Base-by-base conservation (phyloP, 2,888 invertebrate species). In the Drosophila acutilabella region DNA sequence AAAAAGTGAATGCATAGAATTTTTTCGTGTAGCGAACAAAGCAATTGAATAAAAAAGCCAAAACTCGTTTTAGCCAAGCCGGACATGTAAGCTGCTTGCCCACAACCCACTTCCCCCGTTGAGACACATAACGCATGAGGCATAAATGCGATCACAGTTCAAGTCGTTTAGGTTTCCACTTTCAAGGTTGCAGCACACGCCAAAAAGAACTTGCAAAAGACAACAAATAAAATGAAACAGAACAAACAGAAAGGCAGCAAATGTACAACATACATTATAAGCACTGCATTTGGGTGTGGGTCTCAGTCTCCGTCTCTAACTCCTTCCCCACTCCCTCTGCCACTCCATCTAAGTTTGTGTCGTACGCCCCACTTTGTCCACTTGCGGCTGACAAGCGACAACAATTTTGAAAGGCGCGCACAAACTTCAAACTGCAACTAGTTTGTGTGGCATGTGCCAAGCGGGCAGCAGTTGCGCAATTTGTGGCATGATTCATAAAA, bases 111-210 rank as follows among this genome's bases (percentile, higher is more conserved):
- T 4, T 36, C 36, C 36, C n/a, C 20, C 4, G 13, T 7, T n/a
- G 36, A 36, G 41, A 36, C 26, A 48, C 26, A 48, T 30, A 57
- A 52, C 64, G 77, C 81, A 80, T 58, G 67, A 58, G 68, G 60
- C 56, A 64, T 74, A 62, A 74, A 81, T 79, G 62, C 61, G 58
- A 58, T 57, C 69, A 38, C 48, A 74, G 74, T 71, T 64, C 66
- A 64, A 74, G 73, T 75, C 62, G 67, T 47, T 71, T 69, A 48
- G 62, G 76, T 82, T 77, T 74, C 65, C 85, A 85, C 85, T 88
- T 89, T 89, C 85, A 85, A 85, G 85, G 85, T 85, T 89, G 88
- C 53, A 53, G 72, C 47, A 54, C 47, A 53, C 50, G 67, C 70
- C 64, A 78, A 78, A 78, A 30, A 84, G 88, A 84, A 82, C 83